Evolutionary conservation across 2,888 invertebrate genomes (phyloP), one percentile per base, ranked within the genome.

Genomic region (Parnassius apollo): DNA sequence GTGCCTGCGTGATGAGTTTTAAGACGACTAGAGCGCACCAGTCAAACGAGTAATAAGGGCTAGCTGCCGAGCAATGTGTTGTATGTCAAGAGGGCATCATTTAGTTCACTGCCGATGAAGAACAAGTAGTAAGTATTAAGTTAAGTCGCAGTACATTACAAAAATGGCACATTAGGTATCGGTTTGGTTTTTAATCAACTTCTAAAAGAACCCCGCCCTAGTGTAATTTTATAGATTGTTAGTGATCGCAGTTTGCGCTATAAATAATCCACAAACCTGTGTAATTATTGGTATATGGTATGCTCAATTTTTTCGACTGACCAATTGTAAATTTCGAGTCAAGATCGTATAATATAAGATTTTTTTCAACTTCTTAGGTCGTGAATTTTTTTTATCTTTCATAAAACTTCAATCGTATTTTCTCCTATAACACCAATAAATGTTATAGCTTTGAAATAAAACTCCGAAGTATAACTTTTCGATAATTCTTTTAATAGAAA

Each of bases 271-370:
- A 81, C 80, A 77, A 79, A 83, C 85, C 81, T 77, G 73, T 80
- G 79, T 80, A 81, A 80, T 83, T 79, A 79, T 78, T 75, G 71
- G 78, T 77, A 75, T 73, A 80, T 80, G 77, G 80, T 80, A 80
- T 87, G 90, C 91, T 91, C 90, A 91, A 90, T 85, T 82, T 85
- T 88, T 89, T 88, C 86, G 89, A 90, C 90, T 89, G 91, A 91
- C 89, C 89, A 89, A 89, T 84, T 89, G 79, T 86, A 85, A 84
- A 81, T 84, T 69, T 70, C 70, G 66, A 70, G 69, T 71, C 71
- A 67, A 68, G 68, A 74, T 78, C 75, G 75, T 74, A 72, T 75
- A 70, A 73, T 73, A 71, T 75, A 75, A 77, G 75, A 74, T 78
- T 73, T 76, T 61, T 59, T 61, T 61, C 65, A 61, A 59, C 13